phyloP scores from a whole-genome alignment of 2,888 invertebrate genomes.

The Pollenia griseotomentosa region DNA sequence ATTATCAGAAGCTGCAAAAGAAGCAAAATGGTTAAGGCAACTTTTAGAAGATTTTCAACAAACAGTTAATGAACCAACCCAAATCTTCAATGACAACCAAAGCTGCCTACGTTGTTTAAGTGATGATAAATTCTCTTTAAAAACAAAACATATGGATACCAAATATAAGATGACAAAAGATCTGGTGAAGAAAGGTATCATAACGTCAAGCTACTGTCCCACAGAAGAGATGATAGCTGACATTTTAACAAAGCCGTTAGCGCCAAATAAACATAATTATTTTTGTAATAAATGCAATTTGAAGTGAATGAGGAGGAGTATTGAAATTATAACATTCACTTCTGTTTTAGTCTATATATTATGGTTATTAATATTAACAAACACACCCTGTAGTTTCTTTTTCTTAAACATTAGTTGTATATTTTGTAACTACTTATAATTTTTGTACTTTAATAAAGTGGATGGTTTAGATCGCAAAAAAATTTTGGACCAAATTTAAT shows the following conservation, averaged over 20 bases:
- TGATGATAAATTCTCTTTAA: slow-evolving; percentile 54
- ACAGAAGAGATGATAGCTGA: slow-evolving; percentile 76
- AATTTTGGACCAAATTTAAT: no score
- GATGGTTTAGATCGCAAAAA: no score
- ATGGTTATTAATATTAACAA: no score
- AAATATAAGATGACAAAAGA: slow-evolving; percentile 59
- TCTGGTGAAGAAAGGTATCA: slow-evolving; percentile 61
- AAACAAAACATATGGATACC: slow-evolving; percentile 56
- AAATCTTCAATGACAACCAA: slow-evolving; percentile 63
- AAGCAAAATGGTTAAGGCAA: slow-evolving; percentile 41
- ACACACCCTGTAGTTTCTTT: no score
- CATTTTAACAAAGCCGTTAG: slow-evolving; percentile 76
- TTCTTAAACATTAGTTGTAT: no score
- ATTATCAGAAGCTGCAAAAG: slow-evolving; percentile 38
- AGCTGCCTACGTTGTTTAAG: slow-evolving; percentile 43
- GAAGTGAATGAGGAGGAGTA: slow-evolving; percentile 70
- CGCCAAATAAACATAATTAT: slow-evolving; percentile 59
- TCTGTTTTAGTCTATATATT: neutral
- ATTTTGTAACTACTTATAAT: no score
- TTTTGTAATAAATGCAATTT: slow-evolving; percentile 64
- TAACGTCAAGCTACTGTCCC: slow-evolving; percentile 75
- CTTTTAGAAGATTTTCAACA: slow-evolving; percentile 58
- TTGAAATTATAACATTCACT: slow-evolving; percentile 49
- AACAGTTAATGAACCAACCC: slow-evolving; percentile 44
- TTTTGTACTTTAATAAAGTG: no score